phyloP scores from a whole-genome alignment of 2,797 vertebrate genomes.

The Coccyzus lansbergi region DNA sequence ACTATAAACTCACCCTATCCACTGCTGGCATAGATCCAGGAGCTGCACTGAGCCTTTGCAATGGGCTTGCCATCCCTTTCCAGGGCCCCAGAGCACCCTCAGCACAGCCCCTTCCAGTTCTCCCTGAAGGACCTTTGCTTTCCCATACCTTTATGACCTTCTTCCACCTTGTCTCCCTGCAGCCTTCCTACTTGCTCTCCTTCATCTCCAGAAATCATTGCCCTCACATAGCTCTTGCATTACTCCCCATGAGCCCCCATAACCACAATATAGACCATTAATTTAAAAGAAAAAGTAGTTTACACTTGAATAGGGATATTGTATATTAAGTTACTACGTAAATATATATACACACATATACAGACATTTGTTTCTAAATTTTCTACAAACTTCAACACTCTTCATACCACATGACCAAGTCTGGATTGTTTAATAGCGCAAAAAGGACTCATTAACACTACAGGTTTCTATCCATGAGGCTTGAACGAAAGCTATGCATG shows the following conservation, averaged over 20 bases:
- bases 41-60: background rate
- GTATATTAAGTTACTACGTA: slow-evolving; percentile 60
- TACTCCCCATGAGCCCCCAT: background rate
- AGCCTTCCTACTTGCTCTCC: background rate
- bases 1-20: background rate
- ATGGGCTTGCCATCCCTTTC: background rate
- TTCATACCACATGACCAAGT: slow-evolving; percentile 53
- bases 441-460: slow-evolving; percentile 17
- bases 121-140: background rate
- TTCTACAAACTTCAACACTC: slow-evolving; percentile 49
- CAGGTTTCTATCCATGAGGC: slow-evolving; percentile 23
- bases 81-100: background rate
- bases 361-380: background rate
- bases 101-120: background rate
- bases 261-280: slow-evolving; percentile 9
- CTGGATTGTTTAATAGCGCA: background rate
- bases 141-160: background rate
- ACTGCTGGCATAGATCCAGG: background rate
- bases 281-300: slow-evolving; percentile 58
- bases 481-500: background rate
- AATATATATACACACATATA: background rate
- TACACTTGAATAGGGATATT: slow-evolving; percentile 64
- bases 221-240: background rate
- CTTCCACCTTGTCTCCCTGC: background rate
- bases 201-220: background rate